These are phyloP conservation scores for Nycticorax nycticorax DNA, from an alignment of 2,113 vertebrate genomes.

Conservation along the genomic window DNA sequence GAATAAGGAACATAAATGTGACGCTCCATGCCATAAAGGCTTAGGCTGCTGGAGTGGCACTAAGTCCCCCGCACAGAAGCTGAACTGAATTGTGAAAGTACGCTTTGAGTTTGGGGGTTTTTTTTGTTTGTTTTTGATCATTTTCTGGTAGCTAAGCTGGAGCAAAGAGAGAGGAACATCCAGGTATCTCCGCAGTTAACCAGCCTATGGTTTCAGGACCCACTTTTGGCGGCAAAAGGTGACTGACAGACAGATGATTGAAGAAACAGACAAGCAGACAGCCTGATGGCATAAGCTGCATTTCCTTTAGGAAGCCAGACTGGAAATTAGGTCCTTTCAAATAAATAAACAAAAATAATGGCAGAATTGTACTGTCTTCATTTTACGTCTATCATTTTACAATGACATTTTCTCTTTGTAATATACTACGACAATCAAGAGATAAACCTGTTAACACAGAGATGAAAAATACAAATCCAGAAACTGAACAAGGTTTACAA, in stretches of 20 bases:
- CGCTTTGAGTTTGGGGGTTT: neutral
- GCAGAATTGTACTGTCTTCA: neutral
- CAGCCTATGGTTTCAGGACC: accelerated
- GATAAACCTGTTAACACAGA: neutral
- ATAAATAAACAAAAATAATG: neutral
- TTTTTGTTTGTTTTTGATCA: neutral
- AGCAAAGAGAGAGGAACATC: neutral
- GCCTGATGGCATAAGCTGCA: neutral
- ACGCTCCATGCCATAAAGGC: neutral
- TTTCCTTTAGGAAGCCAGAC: neutral
- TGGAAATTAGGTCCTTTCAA: neutral
- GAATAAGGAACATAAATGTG: neutral
- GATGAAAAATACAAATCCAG: neutral
- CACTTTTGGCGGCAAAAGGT: neutral
- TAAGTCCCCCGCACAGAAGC: accelerated
- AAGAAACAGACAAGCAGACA: accelerated
- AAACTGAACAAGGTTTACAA: neutral
- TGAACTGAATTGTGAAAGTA: neutral
- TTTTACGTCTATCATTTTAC: neutral
- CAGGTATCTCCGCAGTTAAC: neutral
- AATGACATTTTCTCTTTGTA: neutral
- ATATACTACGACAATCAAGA: neutral
- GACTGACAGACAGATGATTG: accelerated
- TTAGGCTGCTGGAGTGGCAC: neutral
- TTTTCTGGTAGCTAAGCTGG: neutral